phyloP scores from a whole-genome alignment of 2,113 vertebrate species.

The Onychorhynchus coronatus region DNA sequence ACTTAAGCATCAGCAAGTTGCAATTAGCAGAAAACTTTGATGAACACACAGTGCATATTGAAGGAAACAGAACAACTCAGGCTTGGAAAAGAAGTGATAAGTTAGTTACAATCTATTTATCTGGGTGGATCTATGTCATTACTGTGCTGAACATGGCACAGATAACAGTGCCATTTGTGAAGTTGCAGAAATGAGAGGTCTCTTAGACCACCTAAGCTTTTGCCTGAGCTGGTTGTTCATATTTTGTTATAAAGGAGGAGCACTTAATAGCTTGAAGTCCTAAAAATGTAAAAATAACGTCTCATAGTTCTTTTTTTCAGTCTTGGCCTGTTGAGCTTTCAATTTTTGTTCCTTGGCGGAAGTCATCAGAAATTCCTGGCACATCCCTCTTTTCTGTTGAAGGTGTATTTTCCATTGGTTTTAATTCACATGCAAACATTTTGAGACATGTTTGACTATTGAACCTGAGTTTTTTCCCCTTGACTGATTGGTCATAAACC shows the following conservation, averaged over 20 bases:
- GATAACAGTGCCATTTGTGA: not conserved
- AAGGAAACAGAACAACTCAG: not conserved
- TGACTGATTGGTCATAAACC: not conserved
- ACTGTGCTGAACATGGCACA: not conserved
- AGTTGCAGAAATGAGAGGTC: not conserved
- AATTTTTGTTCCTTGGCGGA: not conserved
- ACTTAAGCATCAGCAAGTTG: not conserved
- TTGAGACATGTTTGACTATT: not conserved
- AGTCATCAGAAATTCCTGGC: not conserved
- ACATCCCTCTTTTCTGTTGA: not conserved
- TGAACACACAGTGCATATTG: not conserved
- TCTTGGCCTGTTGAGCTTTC: not conserved
- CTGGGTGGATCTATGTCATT: not conserved
- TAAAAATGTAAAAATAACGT: not conserved
- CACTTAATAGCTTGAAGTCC: not conserved
- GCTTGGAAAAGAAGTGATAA: not conserved
- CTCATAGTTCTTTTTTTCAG: not conserved
- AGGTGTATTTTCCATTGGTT: not conserved
- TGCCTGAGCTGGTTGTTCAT: not conserved
- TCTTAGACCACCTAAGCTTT: not conserved
- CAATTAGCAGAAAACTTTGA: not conserved
- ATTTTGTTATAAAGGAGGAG: not conserved
- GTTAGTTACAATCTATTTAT: not conserved
- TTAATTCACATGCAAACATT: not conserved
- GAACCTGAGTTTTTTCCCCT: not conserved